These are phyloP conservation scores for Magallana nippona DNA, from an alignment of 2,888 invertebrate genomes.

Conservation along the genomic window DNA sequence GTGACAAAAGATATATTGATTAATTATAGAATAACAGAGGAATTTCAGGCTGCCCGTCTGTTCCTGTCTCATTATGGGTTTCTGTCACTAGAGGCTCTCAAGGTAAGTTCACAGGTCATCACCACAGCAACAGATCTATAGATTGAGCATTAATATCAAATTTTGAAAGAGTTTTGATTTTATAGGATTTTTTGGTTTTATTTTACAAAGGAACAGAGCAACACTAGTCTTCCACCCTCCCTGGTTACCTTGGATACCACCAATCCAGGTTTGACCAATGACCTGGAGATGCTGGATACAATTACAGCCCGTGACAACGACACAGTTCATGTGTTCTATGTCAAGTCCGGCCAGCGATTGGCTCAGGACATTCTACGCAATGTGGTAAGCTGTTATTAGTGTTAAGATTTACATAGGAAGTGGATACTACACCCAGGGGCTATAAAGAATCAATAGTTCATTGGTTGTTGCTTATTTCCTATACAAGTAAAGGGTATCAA, in stretches of 20 bases:
- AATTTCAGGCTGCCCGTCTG: constrained; percentile 96
- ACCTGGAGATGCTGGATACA: constrained; percentile 91
- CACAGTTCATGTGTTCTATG: constrained; percentile 96
- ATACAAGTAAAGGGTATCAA: not conserved
- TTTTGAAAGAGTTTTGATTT: not conserved
- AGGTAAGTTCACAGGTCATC: constrained; percentile 74
- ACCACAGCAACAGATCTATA: not conserved
- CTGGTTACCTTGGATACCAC: constrained; percentile 87
- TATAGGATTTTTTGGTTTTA: not conserved
- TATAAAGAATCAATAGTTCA: not conserved
- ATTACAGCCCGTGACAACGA: constrained; percentile 93
- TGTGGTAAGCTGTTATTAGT: constrained; percentile 82
- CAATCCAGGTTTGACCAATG: constrained; percentile 87
- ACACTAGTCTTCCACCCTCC: constrained; percentile 81
- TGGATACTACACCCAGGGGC: no score
- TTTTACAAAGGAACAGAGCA: constrained; percentile 71
- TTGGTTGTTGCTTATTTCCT: not conserved
- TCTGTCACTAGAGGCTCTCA: constrained; percentile 84
- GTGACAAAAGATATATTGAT: not conserved
- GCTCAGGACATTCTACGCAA: constrained; percentile 91
- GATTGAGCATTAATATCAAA: not conserved
- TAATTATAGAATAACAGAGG: constrained; percentile 80
- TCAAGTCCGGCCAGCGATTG: constrained; percentile 90
- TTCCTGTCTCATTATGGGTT: constrained; percentile 98
- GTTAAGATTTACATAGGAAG: not conserved